These are phyloP conservation scores for Beroe ovata DNA, from an alignment of 37 sponge, comb jelly and placozoan genomes.

Conservation along the genomic window DNA sequence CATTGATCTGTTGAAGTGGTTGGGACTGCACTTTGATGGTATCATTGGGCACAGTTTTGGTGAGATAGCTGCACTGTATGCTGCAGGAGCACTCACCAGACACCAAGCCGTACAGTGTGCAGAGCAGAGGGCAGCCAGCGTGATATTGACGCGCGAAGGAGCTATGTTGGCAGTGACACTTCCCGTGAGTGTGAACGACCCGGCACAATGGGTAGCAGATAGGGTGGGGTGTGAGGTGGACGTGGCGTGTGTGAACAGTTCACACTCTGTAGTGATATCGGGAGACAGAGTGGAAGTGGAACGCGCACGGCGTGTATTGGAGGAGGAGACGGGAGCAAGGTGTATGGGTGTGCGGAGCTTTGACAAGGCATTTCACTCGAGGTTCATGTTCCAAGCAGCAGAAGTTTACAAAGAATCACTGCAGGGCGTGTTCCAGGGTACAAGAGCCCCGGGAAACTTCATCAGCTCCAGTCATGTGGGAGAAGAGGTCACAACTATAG, in stretches of 20 bases:
- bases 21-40: slow-evolving; percentile 37
- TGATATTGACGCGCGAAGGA: not conserved
- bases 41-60: slow-evolving; percentile 61
- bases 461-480: not conserved
- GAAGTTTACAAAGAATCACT: not conserved
- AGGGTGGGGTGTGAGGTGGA: not conserved
- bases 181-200: not conserved
- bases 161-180: slow-evolving; percentile 24
- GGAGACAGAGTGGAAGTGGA: not conserved
- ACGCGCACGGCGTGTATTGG: not conserved
- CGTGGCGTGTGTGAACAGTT: slow-evolving; percentile 44
- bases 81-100: slow-evolving; percentile 2
- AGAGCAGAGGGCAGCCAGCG: not conserved
- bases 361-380: slow-evolving; percentile 29
- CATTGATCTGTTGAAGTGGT: slow-evolving; percentile 16
- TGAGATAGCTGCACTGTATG: slow-evolving; percentile 52
- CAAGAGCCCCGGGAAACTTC: not conserved
- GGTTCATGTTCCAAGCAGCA: not conserved
- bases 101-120: slow-evolving; percentile 22
- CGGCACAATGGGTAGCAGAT: not conserved
- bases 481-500: not conserved
- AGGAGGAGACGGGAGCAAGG: not conserved
- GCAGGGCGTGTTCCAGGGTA: too few species aligned
- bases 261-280: not conserved
- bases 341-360: not conserved